These are phyloP conservation scores for Orthosia incerta DNA, from an alignment of 2,888 invertebrate genomes.

Conservation along the genomic window DNA sequence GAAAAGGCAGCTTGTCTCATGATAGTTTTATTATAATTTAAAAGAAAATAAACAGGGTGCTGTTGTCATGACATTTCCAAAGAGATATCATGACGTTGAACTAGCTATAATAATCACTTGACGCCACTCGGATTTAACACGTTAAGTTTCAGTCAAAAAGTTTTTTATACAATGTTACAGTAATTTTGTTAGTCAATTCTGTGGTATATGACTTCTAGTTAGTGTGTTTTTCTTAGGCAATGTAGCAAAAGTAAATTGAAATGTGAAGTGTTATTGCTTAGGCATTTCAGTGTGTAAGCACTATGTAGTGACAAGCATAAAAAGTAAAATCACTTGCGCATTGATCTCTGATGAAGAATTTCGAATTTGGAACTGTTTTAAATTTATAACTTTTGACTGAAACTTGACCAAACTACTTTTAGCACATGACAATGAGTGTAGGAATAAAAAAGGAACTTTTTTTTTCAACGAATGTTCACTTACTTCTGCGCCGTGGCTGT, in stretches of 20 bases:
- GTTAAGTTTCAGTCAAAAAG: conserved; percentile 65
- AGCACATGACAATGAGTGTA: conserved; percentile 70
- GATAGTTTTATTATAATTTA: conserved; percentile 41
- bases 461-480: conserved; percentile 78
- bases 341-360: not conserved
- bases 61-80: conserved; percentile 50
- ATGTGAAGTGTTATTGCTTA: conserved; percentile 17
- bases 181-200: not conserved
- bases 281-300: conserved; percentile 17
- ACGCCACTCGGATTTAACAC: conserved; percentile 72
- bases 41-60: conserved; percentile 61
- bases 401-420: conserved; percentile 72
- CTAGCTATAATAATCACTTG: conserved; percentile 71
- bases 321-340: conserved; percentile 16
- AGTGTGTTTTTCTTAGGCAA: conserved; percentile 6
- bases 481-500: conserved; percentile 93
- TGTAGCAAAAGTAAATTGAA: conserved; percentile 24
- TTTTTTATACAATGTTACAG: not conserved
- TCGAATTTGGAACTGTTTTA: not conserved
- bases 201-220: not conserved
- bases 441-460: conserved; percentile 49
- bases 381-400: conserved; percentile 61
- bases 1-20: conserved; percentile 51
- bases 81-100: conserved; percentile 52
- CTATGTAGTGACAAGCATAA: conserved; percentile 25